phyloP scores from a whole-genome alignment of 2,113 vertebrate species.

The Myxocyprinus asiaticus region DNA sequence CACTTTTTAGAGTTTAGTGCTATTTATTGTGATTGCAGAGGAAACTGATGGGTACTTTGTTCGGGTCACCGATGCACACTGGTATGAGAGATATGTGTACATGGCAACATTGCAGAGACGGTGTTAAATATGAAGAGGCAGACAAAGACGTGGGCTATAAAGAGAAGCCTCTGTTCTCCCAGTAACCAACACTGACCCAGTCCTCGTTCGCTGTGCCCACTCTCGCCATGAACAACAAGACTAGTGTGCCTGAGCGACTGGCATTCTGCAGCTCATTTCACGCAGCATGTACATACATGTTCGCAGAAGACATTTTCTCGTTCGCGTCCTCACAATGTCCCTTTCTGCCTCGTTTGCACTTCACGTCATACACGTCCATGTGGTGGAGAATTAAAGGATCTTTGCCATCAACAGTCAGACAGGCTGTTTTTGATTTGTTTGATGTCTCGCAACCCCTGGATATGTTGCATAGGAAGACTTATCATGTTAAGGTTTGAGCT shows the following conservation, averaged over 20 bases:
- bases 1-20: neutral
- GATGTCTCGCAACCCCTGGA: constrained; percentile 59
- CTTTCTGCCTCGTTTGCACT: constrained; percentile 13
- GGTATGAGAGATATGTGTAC: constrained; percentile 87
- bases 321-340: constrained; percentile 12
- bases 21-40: neutral
- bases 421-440: constrained; percentile 21
- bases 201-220: constrained; percentile 82
- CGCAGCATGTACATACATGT: constrained; percentile 52
- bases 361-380: constrained; percentile 5
- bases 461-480: constrained; percentile 96
- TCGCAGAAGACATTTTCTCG: constrained; percentile 41
- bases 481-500: constrained; percentile 89
- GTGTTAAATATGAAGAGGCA: constrained; percentile 46
- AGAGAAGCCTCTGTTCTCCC: constrained; percentile 86
- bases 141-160: constrained; percentile 66
- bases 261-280: constrained; percentile 72
- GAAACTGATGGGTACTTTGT: constrained; percentile 23
- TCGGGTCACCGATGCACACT: constrained; percentile 54
- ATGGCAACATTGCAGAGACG: constrained; percentile 70
- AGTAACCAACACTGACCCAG: constrained; percentile 80
- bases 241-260: constrained; percentile 77
- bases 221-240: constrained; percentile 73
- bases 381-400: constrained; percentile 25
- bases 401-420: neutral